These are phyloP conservation scores for Myotis myotis DNA, from an alignment of 2,797 vertebrate genomes.

Conservation along the genomic window DNA sequence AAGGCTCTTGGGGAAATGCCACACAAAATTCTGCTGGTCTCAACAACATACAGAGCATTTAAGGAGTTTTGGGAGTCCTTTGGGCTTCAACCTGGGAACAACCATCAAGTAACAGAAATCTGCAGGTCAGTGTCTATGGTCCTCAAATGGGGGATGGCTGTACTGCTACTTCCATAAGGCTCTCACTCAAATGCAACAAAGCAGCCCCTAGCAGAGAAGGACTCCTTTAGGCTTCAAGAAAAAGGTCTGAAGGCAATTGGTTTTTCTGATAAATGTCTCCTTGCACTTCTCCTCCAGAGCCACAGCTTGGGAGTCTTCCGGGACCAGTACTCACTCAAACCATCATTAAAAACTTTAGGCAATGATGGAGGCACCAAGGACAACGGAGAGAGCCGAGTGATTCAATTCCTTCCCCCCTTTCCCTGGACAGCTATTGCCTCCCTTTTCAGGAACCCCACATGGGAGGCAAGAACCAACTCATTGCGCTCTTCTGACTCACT, in stretches of 20 bases:
- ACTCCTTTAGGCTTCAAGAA: background rate
- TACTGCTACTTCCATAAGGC: slow-evolving; percentile 34
- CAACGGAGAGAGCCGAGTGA: background rate
- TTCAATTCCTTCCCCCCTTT: background rate
- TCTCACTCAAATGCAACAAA: slow-evolving; percentile 26
- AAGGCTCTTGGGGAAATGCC: background rate
- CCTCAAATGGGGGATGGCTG: background rate
- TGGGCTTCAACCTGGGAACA: slow-evolving; percentile 34
- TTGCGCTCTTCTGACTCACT: slow-evolving; percentile 46
- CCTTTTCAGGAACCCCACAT: slow-evolving; percentile 13
- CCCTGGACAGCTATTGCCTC: background rate
- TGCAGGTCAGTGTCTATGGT: background rate
- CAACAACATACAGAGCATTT: slow-evolving; percentile 32
- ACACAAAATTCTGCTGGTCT: background rate
- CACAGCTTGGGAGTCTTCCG: background rate
- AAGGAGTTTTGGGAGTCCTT: slow-evolving; percentile 4
- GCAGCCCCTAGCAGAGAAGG: background rate
- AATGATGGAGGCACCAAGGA: slow-evolving; percentile 6
- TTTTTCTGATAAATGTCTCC: slow-evolving; percentile 5
- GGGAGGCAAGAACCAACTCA: slow-evolving; percentile 43
- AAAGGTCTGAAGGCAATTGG: background rate
- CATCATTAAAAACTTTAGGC: slow-evolving; percentile 27
- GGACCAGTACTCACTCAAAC: background rate
- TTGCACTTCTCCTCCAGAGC: background rate
- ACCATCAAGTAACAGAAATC: slow-evolving; percentile 1